Evolutionary conservation across 1,140 invertebrate species (phyloP).

Genomic region (Trachelipus rathkii): DNA sequence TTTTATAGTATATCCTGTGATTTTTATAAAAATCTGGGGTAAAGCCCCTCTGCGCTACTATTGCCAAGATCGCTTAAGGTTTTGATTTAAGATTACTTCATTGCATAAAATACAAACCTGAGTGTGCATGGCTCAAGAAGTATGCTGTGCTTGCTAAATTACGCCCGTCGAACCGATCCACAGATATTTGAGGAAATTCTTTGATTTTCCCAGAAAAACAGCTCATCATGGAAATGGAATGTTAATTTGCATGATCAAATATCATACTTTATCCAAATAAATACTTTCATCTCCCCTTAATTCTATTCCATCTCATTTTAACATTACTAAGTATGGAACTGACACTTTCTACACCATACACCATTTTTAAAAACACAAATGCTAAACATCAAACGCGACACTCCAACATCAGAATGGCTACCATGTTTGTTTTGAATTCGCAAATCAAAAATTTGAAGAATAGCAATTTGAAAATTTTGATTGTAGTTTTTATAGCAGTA

Average conservation of each 20-base stretch:
- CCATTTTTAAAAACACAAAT: neutral
- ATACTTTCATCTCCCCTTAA: neutral
- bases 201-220: too few species aligned
- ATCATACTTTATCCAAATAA: too few species aligned
- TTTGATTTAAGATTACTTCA: too few species aligned
- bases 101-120: slow-evolving; percentile 29
- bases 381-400: neutral
- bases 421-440: neutral
- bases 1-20: too few species aligned
- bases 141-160: slow-evolving; percentile 57
- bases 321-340: neutral
- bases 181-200: slow-evolving; percentile 58
- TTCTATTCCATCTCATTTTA: neutral
- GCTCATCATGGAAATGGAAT: too few species aligned
- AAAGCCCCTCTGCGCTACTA: too few species aligned
- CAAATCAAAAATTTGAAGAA: neutral
- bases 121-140: slow-evolving; percentile 65
- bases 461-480: too few species aligned
- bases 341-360: neutral
- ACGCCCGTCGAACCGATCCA: slow-evolving; percentile 59
- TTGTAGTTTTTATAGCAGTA: neutral
- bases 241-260: too few species aligned
- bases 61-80: too few species aligned
- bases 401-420: neutral
- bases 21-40: too few species aligned